A percentile compares a stretch with the other conserved stretches of the same genome.
Conservation (phyloP, 2,888 invertebrate species). For the Prenolepis imparis region DNA sequence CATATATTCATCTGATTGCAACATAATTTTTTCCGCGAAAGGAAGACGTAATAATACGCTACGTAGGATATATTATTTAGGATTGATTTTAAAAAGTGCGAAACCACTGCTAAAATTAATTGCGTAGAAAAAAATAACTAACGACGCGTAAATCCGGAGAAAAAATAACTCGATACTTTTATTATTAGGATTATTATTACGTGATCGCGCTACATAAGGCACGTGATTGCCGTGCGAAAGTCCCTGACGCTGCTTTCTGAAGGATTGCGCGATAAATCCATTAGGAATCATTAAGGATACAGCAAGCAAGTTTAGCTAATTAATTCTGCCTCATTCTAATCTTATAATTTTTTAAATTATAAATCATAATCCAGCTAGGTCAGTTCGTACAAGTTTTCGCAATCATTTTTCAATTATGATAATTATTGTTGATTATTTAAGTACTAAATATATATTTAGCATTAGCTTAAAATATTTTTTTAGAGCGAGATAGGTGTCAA, state of each 20-base stretch:
- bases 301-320: neutral
- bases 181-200: constrained; percentile 10
- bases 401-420: neutral
- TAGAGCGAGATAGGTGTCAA: neutral
- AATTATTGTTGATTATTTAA: neutral
- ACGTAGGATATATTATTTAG: neutral
- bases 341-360: neutral
- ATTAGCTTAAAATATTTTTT: neutral
- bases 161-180: neutral
- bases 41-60: neutral
- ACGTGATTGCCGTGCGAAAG: constrained; percentile 20
- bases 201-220: neutral
- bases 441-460: too few relatives aligned
- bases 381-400: neutral
- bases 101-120: constrained; percentile 17
- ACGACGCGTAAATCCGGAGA: neutral
- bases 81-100: constrained; percentile 7
- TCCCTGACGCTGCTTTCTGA: constrained; percentile 22
- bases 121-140: constrained; percentile 5
- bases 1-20: constrained; percentile 5
- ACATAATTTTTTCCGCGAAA: constrained; percentile 19
- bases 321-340: neutral
- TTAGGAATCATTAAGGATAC: constrained; percentile 27
- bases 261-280: neutral
- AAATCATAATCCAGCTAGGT: too few relatives aligned